A percentile compares a stretch with the other conserved stretches of the same genome.
phyloP scores from a whole-genome alignment of 2,113 vertebrate genomes.

The Odocoileus hemionus region DNA sequence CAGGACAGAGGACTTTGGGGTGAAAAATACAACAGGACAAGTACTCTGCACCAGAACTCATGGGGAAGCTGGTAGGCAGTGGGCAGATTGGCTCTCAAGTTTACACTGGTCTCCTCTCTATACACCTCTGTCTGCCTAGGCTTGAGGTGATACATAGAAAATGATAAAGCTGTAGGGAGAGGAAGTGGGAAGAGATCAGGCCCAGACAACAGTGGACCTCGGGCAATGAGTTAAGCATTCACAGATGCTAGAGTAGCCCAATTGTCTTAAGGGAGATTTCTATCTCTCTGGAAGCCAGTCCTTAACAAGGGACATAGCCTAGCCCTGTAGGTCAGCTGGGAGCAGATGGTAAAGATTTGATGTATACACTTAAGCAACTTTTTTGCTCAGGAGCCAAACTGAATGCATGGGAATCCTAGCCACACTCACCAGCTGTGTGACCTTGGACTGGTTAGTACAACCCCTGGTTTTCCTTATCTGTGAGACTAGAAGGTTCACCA shows the following conservation, averaged over 20 bases:
- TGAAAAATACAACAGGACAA: not conserved
- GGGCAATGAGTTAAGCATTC: not conserved
- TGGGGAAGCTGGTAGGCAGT: not conserved
- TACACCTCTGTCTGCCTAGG: not conserved
- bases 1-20: fast-evolving
- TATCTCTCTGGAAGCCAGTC: not conserved
- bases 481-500: not conserved
- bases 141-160: not conserved
- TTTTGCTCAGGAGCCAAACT: not conserved
- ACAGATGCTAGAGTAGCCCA: not conserved
- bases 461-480: not conserved
- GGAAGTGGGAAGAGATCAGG: not conserved
- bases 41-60: no score
- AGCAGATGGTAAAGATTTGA: not conserved
- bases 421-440: not conserved
- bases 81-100: not conserved
- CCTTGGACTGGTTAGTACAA: not conserved
- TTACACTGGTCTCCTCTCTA: not conserved
- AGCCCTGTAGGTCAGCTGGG: not conserved
- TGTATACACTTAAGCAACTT: no score
- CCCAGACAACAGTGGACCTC: not conserved
- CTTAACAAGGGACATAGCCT: not conserved
- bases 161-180: not conserved
- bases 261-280: not conserved
- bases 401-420: not conserved